Evolutionary conservation across 37 sponge, comb jelly and placozoan species (phyloP).

Genomic region (Chondrosia reniformis): DNA sequence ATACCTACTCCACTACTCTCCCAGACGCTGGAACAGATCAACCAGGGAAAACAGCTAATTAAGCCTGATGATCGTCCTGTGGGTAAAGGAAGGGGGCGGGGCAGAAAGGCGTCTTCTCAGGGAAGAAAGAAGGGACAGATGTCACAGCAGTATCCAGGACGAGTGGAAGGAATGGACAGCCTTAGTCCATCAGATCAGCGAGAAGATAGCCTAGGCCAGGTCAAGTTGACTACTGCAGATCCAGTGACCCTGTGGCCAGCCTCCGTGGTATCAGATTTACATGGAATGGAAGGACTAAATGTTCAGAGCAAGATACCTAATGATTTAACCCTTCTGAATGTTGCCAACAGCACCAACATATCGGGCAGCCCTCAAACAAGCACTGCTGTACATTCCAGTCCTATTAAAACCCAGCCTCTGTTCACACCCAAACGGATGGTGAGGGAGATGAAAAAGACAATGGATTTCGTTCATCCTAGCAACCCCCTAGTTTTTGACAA

Average conservation of each 20-base stretch:
- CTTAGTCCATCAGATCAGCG: not conserved
- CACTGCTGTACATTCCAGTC: not conserved
- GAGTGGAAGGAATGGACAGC: not conserved
- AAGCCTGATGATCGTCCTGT: not conserved
- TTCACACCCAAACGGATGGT: not conserved
- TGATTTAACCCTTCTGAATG: not conserved
- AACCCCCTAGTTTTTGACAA: not conserved
- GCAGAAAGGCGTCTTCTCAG: not conserved
- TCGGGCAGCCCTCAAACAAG: not conserved
- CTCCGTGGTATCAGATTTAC: not conserved
- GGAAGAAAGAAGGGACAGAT: not conserved
- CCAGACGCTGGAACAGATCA: not conserved
- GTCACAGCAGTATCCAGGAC: not conserved
- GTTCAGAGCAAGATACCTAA: not conserved
- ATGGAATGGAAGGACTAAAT: not conserved
- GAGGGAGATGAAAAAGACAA: not conserved
- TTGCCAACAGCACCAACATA: too few relatives aligned
- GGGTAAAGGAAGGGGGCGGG: constrained; percentile 11
- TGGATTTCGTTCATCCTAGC: not conserved
- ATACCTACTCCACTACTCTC: constrained; percentile 20
- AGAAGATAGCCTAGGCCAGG: not conserved
- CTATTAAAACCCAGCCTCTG: not conserved
- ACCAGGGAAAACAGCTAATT: too few relatives aligned
- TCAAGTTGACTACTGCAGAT: constrained; percentile 12
- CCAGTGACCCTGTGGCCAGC: constrained; percentile 1